A percentile compares a stretch with the other conserved stretches of the same genome.
Evolutionary conservation across 2,113 vertebrate genomes (phyloP).

Genomic region (Mormyrus lacerda): DNA sequence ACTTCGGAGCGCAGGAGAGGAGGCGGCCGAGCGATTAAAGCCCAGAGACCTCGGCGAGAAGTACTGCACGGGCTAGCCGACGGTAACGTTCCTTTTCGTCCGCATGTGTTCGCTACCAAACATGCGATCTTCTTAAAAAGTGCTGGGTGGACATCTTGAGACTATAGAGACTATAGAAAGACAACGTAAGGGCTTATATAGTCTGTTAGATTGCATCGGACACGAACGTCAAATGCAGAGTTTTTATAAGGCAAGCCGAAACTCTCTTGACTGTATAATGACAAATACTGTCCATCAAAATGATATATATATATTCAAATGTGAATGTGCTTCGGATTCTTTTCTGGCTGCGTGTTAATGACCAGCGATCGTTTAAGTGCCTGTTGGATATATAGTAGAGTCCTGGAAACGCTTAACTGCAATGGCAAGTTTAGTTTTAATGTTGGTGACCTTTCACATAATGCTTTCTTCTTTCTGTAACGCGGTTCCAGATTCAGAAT

Average conservation of each 20-base stretch:
- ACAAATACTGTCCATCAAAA: not conserved
- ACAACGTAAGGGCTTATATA: not conserved
- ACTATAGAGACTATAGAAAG: not conserved
- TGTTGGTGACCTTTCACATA: not conserved
- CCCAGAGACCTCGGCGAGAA: not conserved
- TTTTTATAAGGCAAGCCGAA: not conserved
- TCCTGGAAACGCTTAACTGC: not conserved
- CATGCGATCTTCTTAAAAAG: not conserved
- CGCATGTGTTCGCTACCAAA: not conserved
- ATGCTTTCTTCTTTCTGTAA: not conserved
- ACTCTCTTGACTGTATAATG: not conserved
- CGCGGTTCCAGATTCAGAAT: not conserved
- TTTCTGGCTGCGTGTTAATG: not conserved
- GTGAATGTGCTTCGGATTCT: not conserved
- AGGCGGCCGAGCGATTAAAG: not conserved
- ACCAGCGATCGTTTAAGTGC: not conserved
- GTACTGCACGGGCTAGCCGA: not conserved
- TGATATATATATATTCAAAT: not conserved
- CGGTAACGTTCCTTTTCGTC: not conserved
- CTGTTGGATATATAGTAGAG: not conserved
- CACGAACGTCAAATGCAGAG: not conserved
- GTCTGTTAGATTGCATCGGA: not conserved
- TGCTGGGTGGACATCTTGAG: not conserved
- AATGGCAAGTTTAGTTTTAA: not conserved
- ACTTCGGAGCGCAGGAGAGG: not conserved